phyloP scores from a whole-genome alignment of 1,140 invertebrate genomes.

The Eriosoma lanigerum region DNA sequence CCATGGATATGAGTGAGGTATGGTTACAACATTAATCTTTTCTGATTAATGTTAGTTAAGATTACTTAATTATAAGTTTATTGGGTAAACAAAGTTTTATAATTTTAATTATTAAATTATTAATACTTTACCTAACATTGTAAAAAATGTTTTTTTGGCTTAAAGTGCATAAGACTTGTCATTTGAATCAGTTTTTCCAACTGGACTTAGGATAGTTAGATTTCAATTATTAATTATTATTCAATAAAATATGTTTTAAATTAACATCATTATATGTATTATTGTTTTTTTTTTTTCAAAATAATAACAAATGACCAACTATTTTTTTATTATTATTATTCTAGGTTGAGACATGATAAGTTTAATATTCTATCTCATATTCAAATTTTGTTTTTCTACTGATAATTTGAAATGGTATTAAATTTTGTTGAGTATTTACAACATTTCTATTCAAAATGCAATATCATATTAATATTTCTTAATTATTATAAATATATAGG shows the following conservation, averaged over 20 bases:
- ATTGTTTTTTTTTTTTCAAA: not conserved
- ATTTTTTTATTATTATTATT: not conserved
- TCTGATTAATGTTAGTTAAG: slow-evolving; percentile 24
- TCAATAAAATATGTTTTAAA: not conserved
- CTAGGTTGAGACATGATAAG: not conserved
- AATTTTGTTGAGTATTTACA: too few relatives aligned
- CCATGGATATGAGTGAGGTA: slow-evolving; percentile 55
- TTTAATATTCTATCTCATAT: not conserved
- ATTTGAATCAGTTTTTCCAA: not conserved
- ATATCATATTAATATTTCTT: not conserved
- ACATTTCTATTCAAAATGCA: too few relatives aligned
- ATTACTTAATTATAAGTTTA: not conserved
- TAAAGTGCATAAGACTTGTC: not conserved
- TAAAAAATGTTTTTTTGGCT: not conserved
- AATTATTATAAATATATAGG: not conserved
- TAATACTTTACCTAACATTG: not conserved
- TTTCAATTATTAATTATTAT: not conserved
- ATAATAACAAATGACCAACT: not conserved
- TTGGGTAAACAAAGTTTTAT: not conserved
- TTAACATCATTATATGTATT: not conserved
- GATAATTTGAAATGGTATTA: too few relatives aligned
- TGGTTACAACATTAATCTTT: slow-evolving; percentile 30
- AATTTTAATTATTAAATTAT: slow-evolving; percentile 9
- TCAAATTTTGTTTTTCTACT: not conserved
- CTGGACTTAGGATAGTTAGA: not conserved